Evolutionary conservation across 92 coral and sea anemone species (phyloP).

Genomic region (Siderastrea siderea): DNA sequence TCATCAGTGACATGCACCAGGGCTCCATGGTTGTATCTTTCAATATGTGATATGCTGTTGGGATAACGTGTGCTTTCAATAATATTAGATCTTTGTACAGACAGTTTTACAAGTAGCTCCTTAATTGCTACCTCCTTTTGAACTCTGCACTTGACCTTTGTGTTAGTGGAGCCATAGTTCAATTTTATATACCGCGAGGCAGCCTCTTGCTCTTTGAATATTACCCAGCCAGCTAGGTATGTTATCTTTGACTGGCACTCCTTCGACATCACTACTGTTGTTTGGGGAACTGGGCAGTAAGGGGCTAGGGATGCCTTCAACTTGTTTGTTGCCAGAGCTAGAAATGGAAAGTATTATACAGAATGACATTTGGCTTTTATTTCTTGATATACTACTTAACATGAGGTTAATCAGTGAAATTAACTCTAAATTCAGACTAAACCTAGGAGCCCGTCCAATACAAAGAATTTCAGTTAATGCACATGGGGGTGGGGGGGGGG

Average conservation of each 20-base stretch:
- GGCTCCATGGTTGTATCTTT: conserved; percentile 57
- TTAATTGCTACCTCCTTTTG: conserved; percentile 42
- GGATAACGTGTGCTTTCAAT: conserved; percentile 13
- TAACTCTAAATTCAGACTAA: no score
- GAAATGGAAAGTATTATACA: no score
- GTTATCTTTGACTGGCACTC: conserved; percentile 65
- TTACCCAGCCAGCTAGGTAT: conserved; percentile 61
- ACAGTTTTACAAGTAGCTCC: conserved; percentile 9
- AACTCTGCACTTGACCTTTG: conserved; percentile 30
- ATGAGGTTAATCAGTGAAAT: no score
- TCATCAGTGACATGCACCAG: conserved; percentile 47
- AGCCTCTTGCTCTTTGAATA: conserved; percentile 50
- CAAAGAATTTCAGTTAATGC: no score
- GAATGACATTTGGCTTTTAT: no score
- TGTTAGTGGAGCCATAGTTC: conserved; percentile 13
- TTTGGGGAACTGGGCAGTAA: conserved; percentile 15
- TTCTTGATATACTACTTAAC: no score
- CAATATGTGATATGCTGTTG: conserved; percentile 35
- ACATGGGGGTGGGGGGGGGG: no score
- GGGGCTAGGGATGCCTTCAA: background rate
- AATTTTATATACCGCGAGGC: conserved; percentile 32
- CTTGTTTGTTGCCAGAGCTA: conserved; percentile 28
- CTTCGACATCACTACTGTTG: conserved; percentile 32
- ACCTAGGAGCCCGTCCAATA: no score
- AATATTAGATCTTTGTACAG: background rate